Base-by-base conservation (phyloP, 2,797 vertebrate species). In the Euphonia xanthogaster region DNA sequence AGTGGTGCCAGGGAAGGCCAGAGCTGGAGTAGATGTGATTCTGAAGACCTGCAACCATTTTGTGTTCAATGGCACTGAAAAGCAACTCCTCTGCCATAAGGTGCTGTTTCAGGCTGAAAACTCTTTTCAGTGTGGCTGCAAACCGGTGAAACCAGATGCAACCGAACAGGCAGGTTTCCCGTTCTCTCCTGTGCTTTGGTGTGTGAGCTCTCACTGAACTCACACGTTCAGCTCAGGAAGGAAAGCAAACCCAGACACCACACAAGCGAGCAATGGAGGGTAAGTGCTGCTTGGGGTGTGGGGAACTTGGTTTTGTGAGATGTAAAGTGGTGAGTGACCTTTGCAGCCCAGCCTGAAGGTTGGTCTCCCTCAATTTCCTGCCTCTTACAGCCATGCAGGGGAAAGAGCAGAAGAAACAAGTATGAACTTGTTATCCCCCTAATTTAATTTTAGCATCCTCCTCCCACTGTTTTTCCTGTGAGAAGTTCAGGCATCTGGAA, bases 91-190 rank as follows among this genome's bases (percentile, higher is more conserved):
- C 39, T 77, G 47, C 65, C 51, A 3, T 3, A 23, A 55, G 28
- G 50, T 20, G 48, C 25, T 55, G 28, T 60, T 87, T 74, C 42
- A 54, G 35, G n/a, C 58, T 88, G 66, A 71, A 80, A 93, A 80
- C 7, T 31, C n/a, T 70, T 45, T 53, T 76, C 63, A 66, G 54
- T 28, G 74, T 14, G 1, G n/a, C 50, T 88, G 70, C 51, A 92
- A 95, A 95, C 86, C 7, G 5, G 91, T 76, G 89, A 94, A 95
- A 96, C 86, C 71, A 92, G 91, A 58, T 50, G 44, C 73, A 94
- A 91, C 85, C 23, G 22, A 95, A 54, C 76, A n/a, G 54, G 82
- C 85, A 58, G 39, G 91, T 96, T 93, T 92, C 55, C 81, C 16
- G 0, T 42, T 62, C 79, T 65, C 24, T 27, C 33, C 31, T 40